phyloP scores from a whole-genome alignment of 2,888 invertebrate genomes.

The Stenolophus ochropezus region DNA sequence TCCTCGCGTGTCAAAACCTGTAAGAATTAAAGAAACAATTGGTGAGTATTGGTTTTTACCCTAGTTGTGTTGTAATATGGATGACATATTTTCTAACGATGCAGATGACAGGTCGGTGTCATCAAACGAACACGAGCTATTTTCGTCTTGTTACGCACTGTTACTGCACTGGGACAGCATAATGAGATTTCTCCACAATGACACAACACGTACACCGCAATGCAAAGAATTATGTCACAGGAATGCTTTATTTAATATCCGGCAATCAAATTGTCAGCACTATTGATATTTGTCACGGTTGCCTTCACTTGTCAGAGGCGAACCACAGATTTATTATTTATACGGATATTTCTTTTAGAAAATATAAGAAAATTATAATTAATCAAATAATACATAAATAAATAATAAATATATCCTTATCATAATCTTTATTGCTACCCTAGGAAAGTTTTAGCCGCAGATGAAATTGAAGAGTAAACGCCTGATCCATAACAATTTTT shows the following conservation, averaged over 20 bases:
- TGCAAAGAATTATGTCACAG: slow-evolving; percentile 32
- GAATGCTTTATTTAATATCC: slow-evolving; percentile 32
- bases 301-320: neutral
- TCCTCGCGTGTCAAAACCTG: too few species aligned
- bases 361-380: too few species aligned
- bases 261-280: slow-evolving; percentile 45
- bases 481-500: too few species aligned
- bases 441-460: too few species aligned
- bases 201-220: neutral
- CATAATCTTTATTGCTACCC: too few species aligned
- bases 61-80: slow-evolving; percentile 24
- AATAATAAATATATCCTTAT: too few species aligned
- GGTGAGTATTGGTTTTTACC: too few species aligned
- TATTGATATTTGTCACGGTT: slow-evolving; percentile 45
- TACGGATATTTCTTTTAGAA: slow-evolving; percentile 23
- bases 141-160: slow-evolving; percentile 16
- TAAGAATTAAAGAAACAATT: too few species aligned
- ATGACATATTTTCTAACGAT: slow-evolving; percentile 37
- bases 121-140: slow-evolving; percentile 30
- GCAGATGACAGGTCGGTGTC: slow-evolving; percentile 38
- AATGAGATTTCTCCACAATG: neutral
- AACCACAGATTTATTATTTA: slow-evolving; percentile 44
- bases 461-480: too few species aligned
- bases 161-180: slow-evolving; percentile 22
- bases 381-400: too few species aligned